Percentiles rank a stretch among this genome's conserved stretches.
These are phyloP conservation scores for Axinella damicornis DNA, from an alignment of 37 sponge, comb jelly and placozoan genomes.

Conservation along the genomic window DNA sequence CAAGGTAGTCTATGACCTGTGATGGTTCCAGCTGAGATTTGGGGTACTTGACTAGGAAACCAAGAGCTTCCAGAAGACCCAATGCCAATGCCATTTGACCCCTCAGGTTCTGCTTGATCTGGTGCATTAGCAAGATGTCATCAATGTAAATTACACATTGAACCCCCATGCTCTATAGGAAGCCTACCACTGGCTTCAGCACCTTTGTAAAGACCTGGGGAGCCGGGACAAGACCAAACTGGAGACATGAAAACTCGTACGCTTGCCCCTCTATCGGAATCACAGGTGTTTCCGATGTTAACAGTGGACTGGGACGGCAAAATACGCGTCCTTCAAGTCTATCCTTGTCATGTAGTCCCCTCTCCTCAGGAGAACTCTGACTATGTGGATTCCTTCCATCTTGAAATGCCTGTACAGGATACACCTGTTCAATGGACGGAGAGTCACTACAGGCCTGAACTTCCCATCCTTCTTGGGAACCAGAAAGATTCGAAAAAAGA, in stretches of 20 bases:
- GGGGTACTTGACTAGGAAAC: constrained; percentile 19
- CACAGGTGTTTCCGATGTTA: not conserved
- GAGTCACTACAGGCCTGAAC: not conserved
- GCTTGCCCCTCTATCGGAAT: not conserved
- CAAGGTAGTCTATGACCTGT: not conserved
- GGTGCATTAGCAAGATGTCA: constrained; percentile 4
- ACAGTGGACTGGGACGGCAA: not conserved
- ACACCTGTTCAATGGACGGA: not conserved
- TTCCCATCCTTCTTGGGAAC: not conserved
- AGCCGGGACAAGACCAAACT: constrained; percentile 1
- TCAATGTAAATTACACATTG: constrained; percentile 16
- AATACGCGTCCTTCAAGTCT: constrained; percentile 41
- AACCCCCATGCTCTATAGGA: not conserved
- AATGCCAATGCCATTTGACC: not conserved
- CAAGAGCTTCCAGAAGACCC: constrained; percentile 13
- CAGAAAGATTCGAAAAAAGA: not conserved
- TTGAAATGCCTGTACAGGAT: constrained; percentile 22
- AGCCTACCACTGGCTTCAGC: not conserved
- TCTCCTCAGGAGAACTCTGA: constrained; percentile 20
- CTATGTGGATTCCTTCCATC: constrained; percentile 31
- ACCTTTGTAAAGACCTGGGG: constrained; percentile 19
- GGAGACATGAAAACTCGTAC: constrained; percentile 6
- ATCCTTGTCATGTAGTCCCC: constrained; percentile 10
- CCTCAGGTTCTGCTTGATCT: no score
- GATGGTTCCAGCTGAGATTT: constrained; percentile 1